Evolutionary conservation across 92 coral and sea anemone genomes (phyloP).

Genomic region (Bergia sp.): DNA sequence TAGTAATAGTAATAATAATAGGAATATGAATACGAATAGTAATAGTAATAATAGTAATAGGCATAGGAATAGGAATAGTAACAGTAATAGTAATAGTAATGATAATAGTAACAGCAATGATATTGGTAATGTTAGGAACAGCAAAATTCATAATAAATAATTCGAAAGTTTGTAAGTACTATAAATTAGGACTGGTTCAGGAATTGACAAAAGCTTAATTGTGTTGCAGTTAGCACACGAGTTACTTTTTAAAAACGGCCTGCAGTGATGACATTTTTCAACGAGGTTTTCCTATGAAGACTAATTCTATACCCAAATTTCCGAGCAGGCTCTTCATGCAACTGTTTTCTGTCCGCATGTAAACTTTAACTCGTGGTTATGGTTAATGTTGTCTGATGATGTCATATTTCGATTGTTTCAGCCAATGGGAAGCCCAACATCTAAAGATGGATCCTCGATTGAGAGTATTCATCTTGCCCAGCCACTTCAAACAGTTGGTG

Average conservation of each 20-base stretch:
- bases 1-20: no score
- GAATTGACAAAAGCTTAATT: neutral
- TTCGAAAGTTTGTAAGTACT: neutral
- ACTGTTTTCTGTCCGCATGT: neutral
- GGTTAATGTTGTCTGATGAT: neutral
- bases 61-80: no score
- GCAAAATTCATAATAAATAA: neutral
- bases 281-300: constrained; percentile 53
- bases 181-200: neutral
- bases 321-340: constrained; percentile 72
- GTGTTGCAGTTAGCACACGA: neutral
- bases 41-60: no score
- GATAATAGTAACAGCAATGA: neutral
- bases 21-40: no score
- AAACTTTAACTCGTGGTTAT: neutral
- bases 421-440: constrained; percentile 61
- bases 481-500: neutral
- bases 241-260: constrained; percentile 5
- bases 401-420: constrained; percentile 16
- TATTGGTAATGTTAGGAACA: neutral
- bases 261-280: constrained; percentile 60
- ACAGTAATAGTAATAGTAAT: no score
- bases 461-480: constrained; percentile 6
- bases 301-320: constrained; percentile 91
- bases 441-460: constrained; percentile 41